phyloP scores from a whole-genome alignment of 2,888 invertebrate species.

The Temnothorax ravouxi region DNA sequence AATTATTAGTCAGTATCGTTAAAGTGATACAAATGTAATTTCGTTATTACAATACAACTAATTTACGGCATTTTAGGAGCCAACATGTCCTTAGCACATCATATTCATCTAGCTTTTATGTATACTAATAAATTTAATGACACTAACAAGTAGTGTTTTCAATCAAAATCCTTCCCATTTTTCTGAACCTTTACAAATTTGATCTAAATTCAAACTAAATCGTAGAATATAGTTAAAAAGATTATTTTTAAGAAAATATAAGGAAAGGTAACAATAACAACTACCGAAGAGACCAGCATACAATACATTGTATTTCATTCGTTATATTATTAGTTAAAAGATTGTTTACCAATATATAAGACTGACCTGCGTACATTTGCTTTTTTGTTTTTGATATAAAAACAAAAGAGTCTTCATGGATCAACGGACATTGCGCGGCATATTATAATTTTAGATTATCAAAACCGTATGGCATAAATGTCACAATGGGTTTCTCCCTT shows the following conservation, averaged over 20 bases:
- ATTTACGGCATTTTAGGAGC: conserved; percentile 75
- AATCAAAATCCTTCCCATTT: conserved; percentile 18
- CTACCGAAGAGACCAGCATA: conserved; percentile 37
- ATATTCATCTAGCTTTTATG: conserved; percentile 85
- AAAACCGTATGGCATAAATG: neutral
- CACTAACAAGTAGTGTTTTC: conserved; percentile 56
- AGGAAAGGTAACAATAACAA: conserved; percentile 40
- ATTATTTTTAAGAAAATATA: conserved; percentile 17
- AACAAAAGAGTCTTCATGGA: neutral
- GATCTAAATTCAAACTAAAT: neutral
- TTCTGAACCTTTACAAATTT: conserved; percentile 2
- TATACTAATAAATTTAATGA: conserved; percentile 79
- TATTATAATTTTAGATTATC: conserved; percentile 28
- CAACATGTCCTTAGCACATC: conserved; percentile 84
- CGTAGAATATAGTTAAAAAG: conserved; percentile 30
- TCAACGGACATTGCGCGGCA: neutral
- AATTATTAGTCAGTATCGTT: conserved; percentile 53
- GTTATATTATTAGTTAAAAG: conserved; percentile 81
- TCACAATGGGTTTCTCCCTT: neutral
- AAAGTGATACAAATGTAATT: conserved; percentile 54
- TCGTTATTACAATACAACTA: conserved; percentile 46
- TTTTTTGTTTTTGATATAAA: conserved; percentile 37
- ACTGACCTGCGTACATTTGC: conserved; percentile 67
- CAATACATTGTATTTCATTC: conserved; percentile 81
- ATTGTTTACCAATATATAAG: conserved; percentile 79